phyloP scores from a whole-genome alignment of 2,113 vertebrate species.

The Hypocryptadius cinnamomeus region DNA sequence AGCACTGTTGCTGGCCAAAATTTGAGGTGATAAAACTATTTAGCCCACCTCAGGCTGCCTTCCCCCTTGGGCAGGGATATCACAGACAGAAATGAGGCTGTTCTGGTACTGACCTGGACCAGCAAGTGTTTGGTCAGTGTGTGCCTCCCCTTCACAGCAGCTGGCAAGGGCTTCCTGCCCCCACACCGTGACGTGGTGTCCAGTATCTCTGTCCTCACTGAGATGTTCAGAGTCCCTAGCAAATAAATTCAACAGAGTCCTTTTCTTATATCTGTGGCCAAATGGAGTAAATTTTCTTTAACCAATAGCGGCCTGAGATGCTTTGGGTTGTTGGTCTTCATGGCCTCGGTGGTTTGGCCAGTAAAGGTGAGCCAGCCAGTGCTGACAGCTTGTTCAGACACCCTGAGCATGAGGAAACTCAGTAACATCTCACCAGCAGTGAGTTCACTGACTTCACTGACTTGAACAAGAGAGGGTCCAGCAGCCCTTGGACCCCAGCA shows the following conservation, averaged over 20 bases:
- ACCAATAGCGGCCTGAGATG: neutral
- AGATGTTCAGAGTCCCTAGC: constrained; percentile 47
- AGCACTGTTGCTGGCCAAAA: neutral
- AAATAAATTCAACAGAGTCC: neutral
- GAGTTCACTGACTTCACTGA: neutral
- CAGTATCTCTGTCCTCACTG: constrained; percentile 33
- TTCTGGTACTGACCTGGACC: constrained; percentile 50
- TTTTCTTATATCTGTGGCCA: neutral
- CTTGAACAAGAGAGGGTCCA: neutral
- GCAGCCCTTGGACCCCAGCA: neutral
- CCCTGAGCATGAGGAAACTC: neutral
- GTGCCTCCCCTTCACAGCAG: neutral
- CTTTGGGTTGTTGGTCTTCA: neutral
- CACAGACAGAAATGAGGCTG: neutral
- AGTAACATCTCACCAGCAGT: neutral
- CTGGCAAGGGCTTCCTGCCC: constrained; percentile 8
- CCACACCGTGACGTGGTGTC: neutral
- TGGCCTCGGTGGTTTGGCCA: fast-evolving
- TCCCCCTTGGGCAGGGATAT: neutral
- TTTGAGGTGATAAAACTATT: neutral
- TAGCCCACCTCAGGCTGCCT: neutral
- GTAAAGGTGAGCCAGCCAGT: neutral
- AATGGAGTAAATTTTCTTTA: neutral
- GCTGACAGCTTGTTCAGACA: neutral
- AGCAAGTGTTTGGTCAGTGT: constrained; percentile 41